These are phyloP conservation scores for Centropus bengalensis DNA, from an alignment of 2,113 vertebrate genomes.

Conservation along the genomic window DNA sequence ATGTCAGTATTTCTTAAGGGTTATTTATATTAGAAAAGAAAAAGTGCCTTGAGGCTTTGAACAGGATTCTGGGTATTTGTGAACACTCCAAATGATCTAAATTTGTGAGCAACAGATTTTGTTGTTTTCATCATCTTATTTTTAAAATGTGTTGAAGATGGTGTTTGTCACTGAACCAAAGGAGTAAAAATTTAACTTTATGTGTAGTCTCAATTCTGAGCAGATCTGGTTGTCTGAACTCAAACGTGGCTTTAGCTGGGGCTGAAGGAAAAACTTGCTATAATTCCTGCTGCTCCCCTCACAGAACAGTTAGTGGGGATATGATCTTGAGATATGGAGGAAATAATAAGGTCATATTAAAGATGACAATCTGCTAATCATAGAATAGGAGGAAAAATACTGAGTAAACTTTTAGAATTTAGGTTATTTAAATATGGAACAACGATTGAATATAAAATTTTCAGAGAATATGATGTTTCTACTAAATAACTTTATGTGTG, in stretches of 20 bases:
- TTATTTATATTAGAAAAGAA: neutral
- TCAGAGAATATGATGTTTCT: neutral
- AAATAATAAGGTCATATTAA: neutral
- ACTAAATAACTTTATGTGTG: neutral
- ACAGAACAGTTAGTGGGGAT: neutral
- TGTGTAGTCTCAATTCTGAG: neutral
- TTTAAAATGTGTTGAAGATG: constrained; percentile 49
- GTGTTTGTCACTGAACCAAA: constrained; percentile 5
- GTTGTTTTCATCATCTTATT: constrained; percentile 46
- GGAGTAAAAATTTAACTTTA: neutral
- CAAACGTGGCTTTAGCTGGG: neutral
- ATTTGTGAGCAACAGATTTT: constrained; percentile 62
- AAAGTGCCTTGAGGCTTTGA: neutral
- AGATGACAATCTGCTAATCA: neutral
- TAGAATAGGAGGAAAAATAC: neutral
- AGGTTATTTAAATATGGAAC: neutral
- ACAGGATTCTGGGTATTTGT: constrained; percentile 26
- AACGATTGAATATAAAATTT: neutral
- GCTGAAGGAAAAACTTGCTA: neutral
- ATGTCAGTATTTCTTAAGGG: constrained; percentile 57
- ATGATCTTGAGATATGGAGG: neutral
- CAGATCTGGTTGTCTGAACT: neutral
- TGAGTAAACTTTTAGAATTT: neutral
- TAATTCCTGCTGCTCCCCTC: neutral
- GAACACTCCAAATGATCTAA: constrained; percentile 35